phyloP scores from a whole-genome alignment of 30 jellyfish, hydroid and myxozoan species.

The Morbakka virulenta region DNA sequence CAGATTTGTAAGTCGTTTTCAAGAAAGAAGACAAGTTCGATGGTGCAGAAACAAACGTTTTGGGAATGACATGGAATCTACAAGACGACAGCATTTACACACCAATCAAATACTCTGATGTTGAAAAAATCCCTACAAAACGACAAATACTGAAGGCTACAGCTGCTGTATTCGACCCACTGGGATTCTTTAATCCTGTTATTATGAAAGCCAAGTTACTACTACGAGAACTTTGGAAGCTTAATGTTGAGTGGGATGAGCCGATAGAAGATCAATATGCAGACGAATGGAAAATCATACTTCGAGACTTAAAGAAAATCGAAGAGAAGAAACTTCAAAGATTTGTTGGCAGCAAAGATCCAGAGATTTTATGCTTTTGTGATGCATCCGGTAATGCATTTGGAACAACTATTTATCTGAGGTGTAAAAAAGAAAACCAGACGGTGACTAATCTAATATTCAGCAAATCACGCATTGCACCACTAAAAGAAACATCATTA shows the following conservation, averaged over 20 bases:
- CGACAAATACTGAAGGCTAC: conserved; percentile 16
- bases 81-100: neutral
- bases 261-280: too few species aligned
- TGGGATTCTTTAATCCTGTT: conserved; percentile 16
- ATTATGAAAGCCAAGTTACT: neutral
- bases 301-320: neutral
- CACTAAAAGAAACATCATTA: neutral
- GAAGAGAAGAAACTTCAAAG: conserved; percentile 9
- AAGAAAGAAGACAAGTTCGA: conserved; percentile 4
- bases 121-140: conserved; percentile 4
- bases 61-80: conserved; percentile 30
- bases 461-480: conserved; percentile 10
- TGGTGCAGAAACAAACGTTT: neutral
- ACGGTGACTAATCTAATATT: neutral
- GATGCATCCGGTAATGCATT: conserved; percentile 14
- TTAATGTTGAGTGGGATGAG: conserved; percentile 32
- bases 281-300: conserved; percentile 8
- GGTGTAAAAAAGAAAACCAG: neutral
- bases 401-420: conserved; percentile 12
- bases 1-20: neutral
- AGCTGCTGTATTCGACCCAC: conserved; percentile 17
- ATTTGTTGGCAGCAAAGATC: conserved; percentile 15
- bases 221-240: conserved; percentile 34
- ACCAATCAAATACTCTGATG: neutral
- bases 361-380: conserved; percentile 2